These are phyloP conservation scores for Tenthredo distinguenda DNA, from an alignment of 2,888 invertebrate species.

Conservation along the genomic window DNA sequence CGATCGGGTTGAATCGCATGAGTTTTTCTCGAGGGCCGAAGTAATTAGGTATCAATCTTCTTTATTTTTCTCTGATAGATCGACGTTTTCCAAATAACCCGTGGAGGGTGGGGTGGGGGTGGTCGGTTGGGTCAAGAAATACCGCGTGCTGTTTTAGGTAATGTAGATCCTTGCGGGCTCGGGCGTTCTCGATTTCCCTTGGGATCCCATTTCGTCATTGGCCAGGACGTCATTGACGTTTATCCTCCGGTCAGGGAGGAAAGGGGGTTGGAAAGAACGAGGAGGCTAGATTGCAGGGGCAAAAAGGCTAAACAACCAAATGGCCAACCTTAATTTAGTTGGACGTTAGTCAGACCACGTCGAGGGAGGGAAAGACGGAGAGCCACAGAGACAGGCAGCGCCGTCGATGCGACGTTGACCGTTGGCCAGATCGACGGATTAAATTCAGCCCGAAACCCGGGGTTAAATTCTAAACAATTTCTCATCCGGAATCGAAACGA, in stretches of 20 bases:
- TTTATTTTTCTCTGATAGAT: not conserved
- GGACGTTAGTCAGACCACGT: constrained; percentile 44
- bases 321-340: constrained; percentile 45
- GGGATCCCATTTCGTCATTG: constrained; percentile 47
- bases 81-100: not conserved
- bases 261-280: constrained; percentile 6
- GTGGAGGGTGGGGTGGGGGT: too few relatives aligned
- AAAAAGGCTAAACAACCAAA: constrained; percentile 50
- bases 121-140: not conserved
- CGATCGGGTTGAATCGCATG: not conserved
- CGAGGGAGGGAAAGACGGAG: constrained; percentile 20
- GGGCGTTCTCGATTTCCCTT: constrained; percentile 33
- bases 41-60: not conserved
- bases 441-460: not conserved
- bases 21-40: not conserved
- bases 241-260: constrained; percentile 1
- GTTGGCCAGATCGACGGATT: constrained; percentile 35
- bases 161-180: constrained; percentile 1
- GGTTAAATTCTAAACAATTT: not conserved
- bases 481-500: not conserved
- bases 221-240: constrained; percentile 45
- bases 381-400: not conserved
- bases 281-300: not conserved
- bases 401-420: not conserved
- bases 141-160: constrained; percentile 30